Percentiles rank a stretch among this genome's conserved stretches.
Evolutionary conservation across 2,888 invertebrate species (phyloP).

Genomic region (Erebia epiphron): DNA sequence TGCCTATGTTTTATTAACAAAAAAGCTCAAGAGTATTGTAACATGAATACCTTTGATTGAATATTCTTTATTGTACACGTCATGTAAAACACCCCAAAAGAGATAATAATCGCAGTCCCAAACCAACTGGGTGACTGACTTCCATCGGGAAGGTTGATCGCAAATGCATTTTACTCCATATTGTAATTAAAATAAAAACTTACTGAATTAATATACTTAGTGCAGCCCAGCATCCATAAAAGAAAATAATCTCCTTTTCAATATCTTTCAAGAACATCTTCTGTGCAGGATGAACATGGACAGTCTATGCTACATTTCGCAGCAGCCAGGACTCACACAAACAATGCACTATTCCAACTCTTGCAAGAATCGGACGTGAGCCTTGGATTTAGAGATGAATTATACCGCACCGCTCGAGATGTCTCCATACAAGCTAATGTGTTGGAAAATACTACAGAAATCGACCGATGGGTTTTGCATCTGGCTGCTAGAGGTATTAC

Average conservation of each 20-base stretch:
- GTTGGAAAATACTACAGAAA: constrained; percentile 90
- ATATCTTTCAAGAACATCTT: not conserved
- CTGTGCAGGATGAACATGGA: constrained; percentile 91
- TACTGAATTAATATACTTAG: too few relatives aligned
- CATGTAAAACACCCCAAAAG: too few relatives aligned
- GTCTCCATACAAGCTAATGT: constrained; percentile 91
- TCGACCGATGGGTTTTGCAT: constrained; percentile 91
- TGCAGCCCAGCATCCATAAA: not conserved
- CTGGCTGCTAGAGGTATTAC: constrained; percentile 88
- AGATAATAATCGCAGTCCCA: too few relatives aligned
- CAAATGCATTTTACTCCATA: too few relatives aligned
- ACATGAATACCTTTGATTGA: too few relatives aligned
- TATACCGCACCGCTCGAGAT: constrained; percentile 94
- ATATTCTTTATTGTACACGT: too few relatives aligned
- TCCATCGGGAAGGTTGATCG: too few relatives aligned
- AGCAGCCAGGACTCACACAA: constrained; percentile 90
- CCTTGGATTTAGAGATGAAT: constrained; percentile 91
- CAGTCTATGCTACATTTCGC: constrained; percentile 95
- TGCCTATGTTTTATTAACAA: too few relatives aligned
- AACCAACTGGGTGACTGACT: too few relatives aligned
- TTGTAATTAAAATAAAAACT: too few relatives aligned
- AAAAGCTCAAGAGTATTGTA: too few relatives aligned
- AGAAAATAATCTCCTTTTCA: not conserved
- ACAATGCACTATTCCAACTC: constrained; percentile 90
- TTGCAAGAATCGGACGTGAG: constrained; percentile 91